Evolutionary conservation across 2,888 invertebrate genomes (phyloP).

Genomic region (Harpalus rubripes): DNA sequence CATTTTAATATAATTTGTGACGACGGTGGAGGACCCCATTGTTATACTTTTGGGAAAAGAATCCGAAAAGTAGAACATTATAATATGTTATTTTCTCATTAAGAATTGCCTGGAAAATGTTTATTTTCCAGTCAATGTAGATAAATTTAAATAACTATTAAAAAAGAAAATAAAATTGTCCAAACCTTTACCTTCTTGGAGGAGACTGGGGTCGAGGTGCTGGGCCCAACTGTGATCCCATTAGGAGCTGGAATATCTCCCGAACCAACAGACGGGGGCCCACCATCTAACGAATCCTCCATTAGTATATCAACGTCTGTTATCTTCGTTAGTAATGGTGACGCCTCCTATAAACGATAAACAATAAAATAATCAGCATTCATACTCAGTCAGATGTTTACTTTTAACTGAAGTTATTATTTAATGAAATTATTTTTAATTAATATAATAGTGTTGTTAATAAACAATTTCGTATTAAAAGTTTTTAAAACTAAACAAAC

Average conservation of each 20-base stretch:
- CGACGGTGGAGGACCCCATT: too few species aligned
- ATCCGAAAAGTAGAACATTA: too few species aligned
- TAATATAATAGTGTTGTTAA: neutral
- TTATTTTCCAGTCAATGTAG: too few species aligned
- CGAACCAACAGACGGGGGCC: slow-evolving; percentile 89
- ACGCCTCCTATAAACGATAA: slow-evolving; percentile 70
- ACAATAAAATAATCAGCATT: too few species aligned
- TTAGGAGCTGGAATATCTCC: slow-evolving; percentile 84
- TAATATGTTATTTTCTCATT: too few species aligned
- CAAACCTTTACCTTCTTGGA: slow-evolving; percentile 75
- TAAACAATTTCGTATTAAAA: neutral
- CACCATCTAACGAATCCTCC: slow-evolving; percentile 90
- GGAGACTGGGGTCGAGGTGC: slow-evolving; percentile 75
- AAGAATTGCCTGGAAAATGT: too few species aligned
- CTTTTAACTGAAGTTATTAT: too few species aligned
- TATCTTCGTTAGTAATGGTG: slow-evolving; percentile 82
- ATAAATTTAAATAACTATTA: neutral
- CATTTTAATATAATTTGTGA: too few species aligned
- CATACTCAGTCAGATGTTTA: too few species aligned
- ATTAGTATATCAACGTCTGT: slow-evolving; percentile 83
- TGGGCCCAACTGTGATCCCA: slow-evolving; percentile 72
- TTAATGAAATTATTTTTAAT: too few species aligned
- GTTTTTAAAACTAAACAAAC: slow-evolving; percentile 20
- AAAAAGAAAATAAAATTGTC: slow-evolving; percentile 3
- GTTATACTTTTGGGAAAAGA: too few species aligned